These are phyloP conservation scores for Porites rus DNA, from an alignment of 92 coral and sea anemone species.

Conservation along the genomic window DNA sequence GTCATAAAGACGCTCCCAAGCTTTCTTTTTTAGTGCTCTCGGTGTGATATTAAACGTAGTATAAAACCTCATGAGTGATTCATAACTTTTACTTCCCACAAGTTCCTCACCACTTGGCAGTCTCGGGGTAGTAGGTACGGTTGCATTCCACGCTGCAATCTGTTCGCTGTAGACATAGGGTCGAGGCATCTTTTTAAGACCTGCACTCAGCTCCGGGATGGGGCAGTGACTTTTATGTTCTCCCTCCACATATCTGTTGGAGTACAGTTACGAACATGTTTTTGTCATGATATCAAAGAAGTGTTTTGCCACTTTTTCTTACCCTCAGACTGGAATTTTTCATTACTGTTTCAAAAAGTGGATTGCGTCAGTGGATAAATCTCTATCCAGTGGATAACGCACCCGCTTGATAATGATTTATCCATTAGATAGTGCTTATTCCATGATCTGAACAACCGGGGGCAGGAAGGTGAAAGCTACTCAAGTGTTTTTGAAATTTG, in stretches of 20 bases:
- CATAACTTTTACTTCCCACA: constrained; percentile 50
- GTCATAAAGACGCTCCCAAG: constrained; percentile 36
- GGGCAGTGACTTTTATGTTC: constrained; percentile 82
- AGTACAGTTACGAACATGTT: background rate
- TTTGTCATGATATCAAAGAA: no score
- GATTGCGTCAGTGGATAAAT: no score
- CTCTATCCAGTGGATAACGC: no score
- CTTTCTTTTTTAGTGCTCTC: constrained; percentile 42
- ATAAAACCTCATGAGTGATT: constrained; percentile 56
- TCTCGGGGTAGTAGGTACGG: constrained; percentile 32
- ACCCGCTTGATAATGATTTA: no score
- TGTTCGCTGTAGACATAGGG: constrained; percentile 43
- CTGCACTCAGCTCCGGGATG: constrained; percentile 74
- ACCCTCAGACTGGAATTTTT: no score
- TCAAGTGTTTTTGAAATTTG: no score
- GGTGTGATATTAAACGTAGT: constrained; percentile 73
- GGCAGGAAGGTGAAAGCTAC: no score
- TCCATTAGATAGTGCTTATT: no score
- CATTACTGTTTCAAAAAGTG: no score
- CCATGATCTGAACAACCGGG: no score
- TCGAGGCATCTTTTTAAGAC: constrained; percentile 76
- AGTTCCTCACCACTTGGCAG: constrained; percentile 79
- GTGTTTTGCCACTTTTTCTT: no score
- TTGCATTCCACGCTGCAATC: constrained; percentile 38
- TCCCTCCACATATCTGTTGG: constrained; percentile 64